Base-by-base conservation (phyloP, 2,113 vertebrate genomes). In the Elephantulus edwardii region DNA sequence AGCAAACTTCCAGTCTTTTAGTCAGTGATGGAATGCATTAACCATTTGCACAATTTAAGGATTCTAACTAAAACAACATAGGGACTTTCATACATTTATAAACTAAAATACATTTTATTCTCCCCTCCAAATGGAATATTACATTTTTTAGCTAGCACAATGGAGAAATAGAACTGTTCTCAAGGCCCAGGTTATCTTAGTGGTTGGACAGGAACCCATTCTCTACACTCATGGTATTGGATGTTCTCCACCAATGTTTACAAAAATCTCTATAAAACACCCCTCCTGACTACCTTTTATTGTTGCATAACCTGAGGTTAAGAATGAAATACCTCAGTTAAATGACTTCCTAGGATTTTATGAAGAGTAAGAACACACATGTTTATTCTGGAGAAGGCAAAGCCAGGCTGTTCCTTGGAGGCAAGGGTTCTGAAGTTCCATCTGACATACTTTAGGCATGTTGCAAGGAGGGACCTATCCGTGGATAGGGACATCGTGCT, bases 321-420 rank as follows among this genome's bases (percentile, higher is more conserved):
- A 58, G 44, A 85, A 81, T 78, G 42, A 93, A 89, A 19, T 30
- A n/a, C 19, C 58, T 88, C n/a, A 75, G 50, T 75, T 71, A 60
- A 91, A 58, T 81, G 77, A 64, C 62, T 66, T 77, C 48, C 26
- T 9, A 40, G 30, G 50, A 66, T 50, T 81, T 58, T n/a, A n/a
- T n/a, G n/a, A n/a, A n/a, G n/a, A n/a, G n/a, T n/a, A n/a, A n/a
- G n/a, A n/a, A n/a, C n/a, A n/a, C n/a, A n/a, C n/a, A n/a, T n/a
- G n/a, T n/a, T n/a, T n/a, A n/a, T n/a, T n/a, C n/a, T n/a, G n/a
- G n/a, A n/a, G n/a, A n/a, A n/a, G n/a, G n/a, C n/a, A n/a, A n/a
- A n/a, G n/a, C n/a, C n/a, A n/a, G n/a, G n/a, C n/a, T n/a, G n/a
- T n/a, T n/a, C n/a, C n/a, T n/a, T n/a, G n/a, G n/a, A n/a, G n/a